Evolutionary conservation across 2,797 vertebrate genomes (phyloP).

Genomic region (Acridotheres tristis): DNA sequence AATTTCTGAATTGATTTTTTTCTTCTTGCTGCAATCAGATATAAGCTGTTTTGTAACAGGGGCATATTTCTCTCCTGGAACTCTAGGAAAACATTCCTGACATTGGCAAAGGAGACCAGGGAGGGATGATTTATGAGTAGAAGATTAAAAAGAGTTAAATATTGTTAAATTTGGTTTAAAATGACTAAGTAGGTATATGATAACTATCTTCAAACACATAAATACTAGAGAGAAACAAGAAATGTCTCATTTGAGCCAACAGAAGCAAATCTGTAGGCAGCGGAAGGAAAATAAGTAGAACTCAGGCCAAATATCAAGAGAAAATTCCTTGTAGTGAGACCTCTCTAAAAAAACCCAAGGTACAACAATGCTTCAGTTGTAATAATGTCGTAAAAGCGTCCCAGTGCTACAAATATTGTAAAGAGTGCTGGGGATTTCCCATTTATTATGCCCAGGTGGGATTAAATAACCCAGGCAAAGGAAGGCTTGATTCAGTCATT

Average conservation of each 20-base stretch:
- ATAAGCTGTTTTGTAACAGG: slow-evolving; percentile 34
- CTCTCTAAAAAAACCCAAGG: slow-evolving; percentile 24
- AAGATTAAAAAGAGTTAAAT: slow-evolving; percentile 54
- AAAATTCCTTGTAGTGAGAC: slow-evolving; percentile 20
- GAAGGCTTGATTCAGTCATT: slow-evolving; percentile 48
- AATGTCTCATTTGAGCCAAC: slow-evolving; percentile 21
- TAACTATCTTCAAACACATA: slow-evolving; percentile 48
- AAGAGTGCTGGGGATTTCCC: slow-evolving; percentile 45
- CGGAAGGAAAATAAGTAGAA: slow-evolving; percentile 17
- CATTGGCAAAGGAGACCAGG: slow-evolving; percentile 12
- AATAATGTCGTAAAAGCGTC: slow-evolving; percentile 49
- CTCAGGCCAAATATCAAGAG: slow-evolving; percentile 2
- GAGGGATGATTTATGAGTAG: slow-evolving; percentile 24
- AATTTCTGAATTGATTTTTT: slow-evolving; percentile 8
- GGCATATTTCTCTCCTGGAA: slow-evolving; percentile 22
- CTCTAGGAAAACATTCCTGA: slow-evolving; percentile 29
- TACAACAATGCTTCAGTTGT: slow-evolving; percentile 52
- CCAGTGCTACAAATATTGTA: slow-evolving; percentile 36
- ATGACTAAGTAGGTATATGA: slow-evolving; percentile 44
- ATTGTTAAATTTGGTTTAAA: slow-evolving; percentile 39
- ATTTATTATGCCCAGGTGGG: slow-evolving; percentile 57
- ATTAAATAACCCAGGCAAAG: slow-evolving; percentile 51
- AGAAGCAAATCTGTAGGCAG: slow-evolving; percentile 31
- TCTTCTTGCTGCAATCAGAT: slow-evolving; percentile 5
- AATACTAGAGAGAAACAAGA: slow-evolving; percentile 34